Conservation (phyloP, 2,888 invertebrate species). For the Ptychoptera albimana region DNA sequence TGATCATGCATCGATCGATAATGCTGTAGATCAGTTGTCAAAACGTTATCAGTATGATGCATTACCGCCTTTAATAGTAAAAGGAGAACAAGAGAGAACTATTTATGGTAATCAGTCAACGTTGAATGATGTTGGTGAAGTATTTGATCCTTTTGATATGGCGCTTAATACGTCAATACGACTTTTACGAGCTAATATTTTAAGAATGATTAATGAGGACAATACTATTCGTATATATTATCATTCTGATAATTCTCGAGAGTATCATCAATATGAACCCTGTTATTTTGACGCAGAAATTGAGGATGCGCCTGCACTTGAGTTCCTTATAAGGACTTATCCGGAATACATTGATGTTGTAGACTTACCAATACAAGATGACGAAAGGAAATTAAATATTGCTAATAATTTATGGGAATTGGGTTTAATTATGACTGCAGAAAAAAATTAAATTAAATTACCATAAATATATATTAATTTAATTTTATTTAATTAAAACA, state of each 20-base stretch:
- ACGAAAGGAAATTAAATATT: constrained; percentile 47
- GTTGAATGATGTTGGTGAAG: constrained; percentile 41
- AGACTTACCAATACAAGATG: constrained; percentile 47
- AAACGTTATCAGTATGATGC: constrained; percentile 73
- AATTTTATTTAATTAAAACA: no score
- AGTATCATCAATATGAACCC: constrained; percentile 68
- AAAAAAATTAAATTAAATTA: no score
- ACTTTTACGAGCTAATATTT: constrained; percentile 37
- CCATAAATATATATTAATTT: no score
- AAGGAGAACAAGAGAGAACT: constrained; percentile 49
- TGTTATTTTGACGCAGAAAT: constrained; percentile 60
- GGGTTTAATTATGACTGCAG: constrained; percentile 54
- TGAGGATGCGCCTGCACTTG: constrained; percentile 50
- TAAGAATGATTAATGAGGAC: constrained; percentile 48
- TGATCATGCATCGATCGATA: constrained; percentile 46
- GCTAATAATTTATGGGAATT: constrained; percentile 68
- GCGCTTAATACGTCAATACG: constrained; percentile 41
- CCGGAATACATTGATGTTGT: constrained; percentile 61
- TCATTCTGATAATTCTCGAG: constrained; percentile 67
- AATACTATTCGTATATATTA: constrained; percentile 54
- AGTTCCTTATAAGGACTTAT: constrained; percentile 53
- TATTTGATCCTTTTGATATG: neutral
- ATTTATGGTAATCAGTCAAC: constrained; percentile 55
- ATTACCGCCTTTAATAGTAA: constrained; percentile 63
- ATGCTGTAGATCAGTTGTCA: constrained; percentile 74